Percentiles rank a stretch among this genome's conserved stretches.
Evolutionary conservation across 2,888 invertebrate species (phyloP).

Genomic region (Temnothorax ravouxi): DNA sequence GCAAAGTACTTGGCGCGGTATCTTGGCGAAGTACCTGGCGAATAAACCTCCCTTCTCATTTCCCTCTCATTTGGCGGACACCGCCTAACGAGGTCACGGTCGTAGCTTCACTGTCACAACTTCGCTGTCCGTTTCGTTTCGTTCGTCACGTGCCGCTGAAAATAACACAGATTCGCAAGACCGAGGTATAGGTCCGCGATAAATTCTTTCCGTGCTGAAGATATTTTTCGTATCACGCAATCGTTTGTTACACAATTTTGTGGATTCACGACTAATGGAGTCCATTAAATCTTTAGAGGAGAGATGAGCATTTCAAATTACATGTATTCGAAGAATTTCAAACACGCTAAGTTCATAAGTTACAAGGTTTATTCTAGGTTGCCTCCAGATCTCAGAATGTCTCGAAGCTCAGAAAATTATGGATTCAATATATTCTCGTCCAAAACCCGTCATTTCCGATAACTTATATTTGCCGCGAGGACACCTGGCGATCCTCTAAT

Average conservation of each 20-base stretch:
- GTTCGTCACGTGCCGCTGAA: conserved; percentile 25
- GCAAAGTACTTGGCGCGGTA: conserved; percentile 9
- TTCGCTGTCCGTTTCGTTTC: conserved; percentile 6
- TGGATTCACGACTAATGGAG: background rate
- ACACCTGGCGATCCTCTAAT: background rate
- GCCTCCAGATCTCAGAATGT: no score
- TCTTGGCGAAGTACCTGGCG: conserved; percentile 6
- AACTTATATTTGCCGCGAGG: background rate
- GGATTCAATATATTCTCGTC: background rate
- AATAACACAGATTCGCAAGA: background rate
- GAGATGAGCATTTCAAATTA: background rate
- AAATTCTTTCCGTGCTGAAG: background rate
- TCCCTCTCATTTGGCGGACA: conserved; percentile 5
- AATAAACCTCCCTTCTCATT: conserved; percentile 28
- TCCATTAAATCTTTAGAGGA: background rate
- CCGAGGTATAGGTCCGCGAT: no score
- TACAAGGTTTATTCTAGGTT: background rate
- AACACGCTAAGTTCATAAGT: background rate
- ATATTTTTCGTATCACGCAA: background rate
- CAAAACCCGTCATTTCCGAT: background rate
- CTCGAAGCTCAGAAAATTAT: background rate
- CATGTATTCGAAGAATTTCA: background rate
- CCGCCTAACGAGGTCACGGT: conserved; percentile 28
- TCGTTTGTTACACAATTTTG: background rate
- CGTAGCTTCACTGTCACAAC: conserved; percentile 22